A percentile compares a stretch with the other conserved stretches of the same genome.
Conservation (phyloP, 1,140 invertebrate genomes). For the Colletes latitarsis region DNA sequence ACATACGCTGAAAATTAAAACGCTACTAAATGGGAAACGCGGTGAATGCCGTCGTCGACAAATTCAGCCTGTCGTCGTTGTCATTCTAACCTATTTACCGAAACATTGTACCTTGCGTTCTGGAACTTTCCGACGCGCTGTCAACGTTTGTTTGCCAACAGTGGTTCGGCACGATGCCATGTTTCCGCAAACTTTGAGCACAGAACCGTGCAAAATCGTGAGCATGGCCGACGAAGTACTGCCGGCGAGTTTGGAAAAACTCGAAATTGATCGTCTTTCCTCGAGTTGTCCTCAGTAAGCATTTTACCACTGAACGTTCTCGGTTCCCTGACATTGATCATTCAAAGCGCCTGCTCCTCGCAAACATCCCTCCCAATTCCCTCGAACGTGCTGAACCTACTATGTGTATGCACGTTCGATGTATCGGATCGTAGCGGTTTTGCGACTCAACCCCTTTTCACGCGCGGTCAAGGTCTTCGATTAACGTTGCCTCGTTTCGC, state of each 20-base stretch:
- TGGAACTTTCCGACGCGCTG: constrained; percentile 44
- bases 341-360: constrained; percentile 35
- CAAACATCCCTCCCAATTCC: neutral
- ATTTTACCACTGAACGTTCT: constrained; percentile 17
- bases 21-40: neutral
- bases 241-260: constrained; percentile 77
- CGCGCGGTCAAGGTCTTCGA: constrained; percentile 58
- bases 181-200: constrained; percentile 58
- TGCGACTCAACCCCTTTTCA: constrained; percentile 36
- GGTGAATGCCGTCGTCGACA: constrained; percentile 18
- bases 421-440: constrained; percentile 11
- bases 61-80: constrained; percentile 41
- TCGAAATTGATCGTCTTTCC: constrained; percentile 75
- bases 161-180: constrained; percentile 59
- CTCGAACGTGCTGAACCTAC: neutral
- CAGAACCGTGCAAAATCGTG: constrained; percentile 40
- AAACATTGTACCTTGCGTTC: constrained; percentile 33
- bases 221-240: constrained; percentile 77
- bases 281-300: constrained; percentile 68
- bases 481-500: constrained; percentile 25
- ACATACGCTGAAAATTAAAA: neutral
- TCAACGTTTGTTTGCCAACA: constrained; percentile 57
- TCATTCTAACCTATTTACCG: constrained; percentile 57
- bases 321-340: neutral
- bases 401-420: neutral